phyloP scores from a whole-genome alignment of 2,888 invertebrate species.

The Leucophenga maculata region DNA sequence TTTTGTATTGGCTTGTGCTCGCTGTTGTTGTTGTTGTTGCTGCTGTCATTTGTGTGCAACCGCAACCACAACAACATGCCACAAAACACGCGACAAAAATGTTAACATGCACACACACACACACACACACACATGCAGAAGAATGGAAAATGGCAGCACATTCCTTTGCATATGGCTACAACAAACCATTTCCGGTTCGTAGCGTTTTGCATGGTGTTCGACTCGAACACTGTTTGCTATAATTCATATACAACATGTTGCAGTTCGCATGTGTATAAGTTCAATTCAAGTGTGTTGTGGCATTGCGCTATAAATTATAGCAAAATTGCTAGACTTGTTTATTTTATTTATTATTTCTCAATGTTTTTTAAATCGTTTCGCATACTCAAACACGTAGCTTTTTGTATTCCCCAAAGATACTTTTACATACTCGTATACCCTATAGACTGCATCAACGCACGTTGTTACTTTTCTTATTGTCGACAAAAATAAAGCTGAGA shows the following conservation, averaged over 20 bases:
- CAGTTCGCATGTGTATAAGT: not conserved
- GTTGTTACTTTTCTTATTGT: not conserved
- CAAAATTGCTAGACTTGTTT: not conserved
- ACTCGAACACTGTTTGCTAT: not conserved
- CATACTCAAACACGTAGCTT: not conserved
- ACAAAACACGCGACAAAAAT: conserved; percentile 69
- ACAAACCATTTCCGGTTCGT: conserved; percentile 26
- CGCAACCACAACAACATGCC: conserved; percentile 69
- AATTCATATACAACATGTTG: conserved; percentile 4
- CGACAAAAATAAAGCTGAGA: not conserved
- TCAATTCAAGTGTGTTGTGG: not conserved
- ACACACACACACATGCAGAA: conserved; percentile 18
- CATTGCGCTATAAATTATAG: not conserved
- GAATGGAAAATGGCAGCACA: not conserved
- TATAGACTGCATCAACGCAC: not conserved
- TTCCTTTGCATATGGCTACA: conserved; percentile 23
- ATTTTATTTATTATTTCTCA: not conserved
- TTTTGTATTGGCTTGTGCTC: not conserved
- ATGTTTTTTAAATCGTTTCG: not conserved
- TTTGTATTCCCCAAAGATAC: not conserved
- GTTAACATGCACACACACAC: conserved; percentile 55
- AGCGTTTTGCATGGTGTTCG: not conserved
- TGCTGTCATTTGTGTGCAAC: conserved; percentile 56
- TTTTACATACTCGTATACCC: not conserved
- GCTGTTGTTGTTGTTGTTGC: conserved; percentile 33